phyloP scores from a whole-genome alignment of 2,113 vertebrate genomes.

The Oxyura jamaicensis region DNA sequence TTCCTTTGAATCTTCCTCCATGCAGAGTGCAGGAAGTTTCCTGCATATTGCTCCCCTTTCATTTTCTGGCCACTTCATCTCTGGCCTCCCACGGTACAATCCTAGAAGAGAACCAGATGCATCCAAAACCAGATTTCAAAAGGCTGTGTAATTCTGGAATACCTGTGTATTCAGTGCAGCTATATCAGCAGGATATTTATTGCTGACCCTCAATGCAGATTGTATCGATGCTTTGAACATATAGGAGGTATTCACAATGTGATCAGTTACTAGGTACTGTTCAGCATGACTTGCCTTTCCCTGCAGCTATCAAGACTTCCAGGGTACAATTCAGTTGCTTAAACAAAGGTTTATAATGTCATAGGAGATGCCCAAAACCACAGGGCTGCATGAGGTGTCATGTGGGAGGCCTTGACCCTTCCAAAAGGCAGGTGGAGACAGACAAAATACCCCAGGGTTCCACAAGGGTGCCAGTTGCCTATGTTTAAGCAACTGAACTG shows the following conservation, averaged over 20 bases:
- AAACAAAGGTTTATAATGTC: not conserved
- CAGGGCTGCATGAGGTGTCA: not conserved
- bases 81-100: not conserved
- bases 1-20: not conserved
- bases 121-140: not conserved
- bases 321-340: not conserved
- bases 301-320: not conserved
- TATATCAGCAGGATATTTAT: not conserved
- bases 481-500: not conserved
- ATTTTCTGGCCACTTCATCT: not conserved
- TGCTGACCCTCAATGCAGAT: not conserved
- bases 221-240: not conserved
- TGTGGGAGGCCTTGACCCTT: not conserved
- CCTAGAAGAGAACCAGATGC: not conserved
- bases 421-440: not conserved
- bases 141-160: not conserved
- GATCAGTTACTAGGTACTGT: not conserved
- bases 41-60: not conserved
- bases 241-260: not conserved
- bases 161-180: not conserved
- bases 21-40: not conserved
- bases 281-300: not conserved
- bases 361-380: not conserved
- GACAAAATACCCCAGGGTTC: not conserved
- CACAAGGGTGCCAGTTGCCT: not conserved